A percentile compares a stretch with the other conserved stretches of the same genome.
Conservation (phyloP, 2,888 invertebrate species). For the Synergus gifuensis region DNA sequence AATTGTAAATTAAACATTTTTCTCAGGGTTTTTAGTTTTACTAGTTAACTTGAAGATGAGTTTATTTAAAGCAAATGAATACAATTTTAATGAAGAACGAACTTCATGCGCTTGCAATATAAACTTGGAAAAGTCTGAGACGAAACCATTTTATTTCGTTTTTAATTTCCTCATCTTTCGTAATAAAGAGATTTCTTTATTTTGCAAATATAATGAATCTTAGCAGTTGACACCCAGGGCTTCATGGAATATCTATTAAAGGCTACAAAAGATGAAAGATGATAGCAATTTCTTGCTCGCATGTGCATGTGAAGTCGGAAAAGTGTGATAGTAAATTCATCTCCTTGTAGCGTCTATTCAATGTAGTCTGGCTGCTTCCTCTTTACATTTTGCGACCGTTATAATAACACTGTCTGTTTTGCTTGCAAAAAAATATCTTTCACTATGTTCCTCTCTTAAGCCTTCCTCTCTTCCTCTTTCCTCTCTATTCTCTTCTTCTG, state of each 20-base stretch:
- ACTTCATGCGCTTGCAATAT: too few species aligned
- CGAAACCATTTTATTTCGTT: too few species aligned
- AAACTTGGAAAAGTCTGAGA: too few species aligned
- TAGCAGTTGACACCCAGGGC: background rate
- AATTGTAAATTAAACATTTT: too few species aligned
- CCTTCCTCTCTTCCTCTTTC: too few species aligned
- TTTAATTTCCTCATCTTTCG: background rate
- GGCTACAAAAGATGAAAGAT: background rate
- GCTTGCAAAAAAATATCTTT: slow-evolving; percentile 11
- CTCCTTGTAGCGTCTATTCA: background rate
- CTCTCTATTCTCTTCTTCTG: background rate
- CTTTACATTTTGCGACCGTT: slow-evolving; percentile 27
- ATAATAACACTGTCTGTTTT: slow-evolving; percentile 10
- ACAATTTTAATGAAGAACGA: too few species aligned
- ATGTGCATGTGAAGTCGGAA: slow-evolving; percentile 7
- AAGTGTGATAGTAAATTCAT: slow-evolving; percentile 23
- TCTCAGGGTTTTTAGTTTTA: too few species aligned
- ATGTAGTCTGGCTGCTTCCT: background rate
- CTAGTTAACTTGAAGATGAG: too few species aligned
- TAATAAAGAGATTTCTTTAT: background rate
- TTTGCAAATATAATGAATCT: background rate
- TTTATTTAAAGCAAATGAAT: too few species aligned
- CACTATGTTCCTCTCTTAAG: slow-evolving; percentile 12
- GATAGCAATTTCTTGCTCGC: slow-evolving; percentile 12
- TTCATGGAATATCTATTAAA: slow-evolving; percentile 3